A percentile compares a stretch with the other conserved stretches of the same genome.
Evolutionary conservation across 2,888 invertebrate species (phyloP).

Genomic region (Ectobius pallidus): DNA sequence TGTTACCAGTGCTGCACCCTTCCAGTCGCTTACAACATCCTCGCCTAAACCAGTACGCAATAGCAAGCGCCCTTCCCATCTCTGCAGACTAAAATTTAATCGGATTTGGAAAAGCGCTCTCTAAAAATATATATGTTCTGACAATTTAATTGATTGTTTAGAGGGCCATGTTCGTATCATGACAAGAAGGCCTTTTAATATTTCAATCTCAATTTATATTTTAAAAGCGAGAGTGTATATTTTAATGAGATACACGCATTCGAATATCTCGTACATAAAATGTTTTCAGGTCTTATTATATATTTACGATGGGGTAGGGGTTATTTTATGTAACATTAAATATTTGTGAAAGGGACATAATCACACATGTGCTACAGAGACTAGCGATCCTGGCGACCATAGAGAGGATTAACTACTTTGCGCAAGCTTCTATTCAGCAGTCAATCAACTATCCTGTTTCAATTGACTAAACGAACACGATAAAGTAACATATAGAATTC

Average conservation of each 20-base stretch:
- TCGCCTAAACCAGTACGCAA: neutral
- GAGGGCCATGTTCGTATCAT: neutral
- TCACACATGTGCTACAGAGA: neutral
- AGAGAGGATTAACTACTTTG: too few species aligned
- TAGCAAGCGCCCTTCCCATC: neutral
- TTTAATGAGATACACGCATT: neutral
- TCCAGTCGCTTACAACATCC: neutral
- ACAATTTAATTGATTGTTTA: constrained; percentile 1
- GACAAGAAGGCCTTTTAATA: neutral
- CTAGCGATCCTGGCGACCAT: too few species aligned
- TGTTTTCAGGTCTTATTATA: neutral
- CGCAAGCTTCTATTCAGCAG: too few species aligned
- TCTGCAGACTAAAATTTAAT: neutral
- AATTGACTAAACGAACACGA: too few species aligned
- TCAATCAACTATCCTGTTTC: too few species aligned
- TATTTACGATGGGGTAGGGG: neutral
- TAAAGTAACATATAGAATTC: too few species aligned
- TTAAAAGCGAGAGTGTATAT: neutral
- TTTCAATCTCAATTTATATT: neutral
- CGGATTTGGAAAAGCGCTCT: neutral
- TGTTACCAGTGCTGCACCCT: neutral
- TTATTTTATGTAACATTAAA: neutral
- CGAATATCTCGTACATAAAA: neutral
- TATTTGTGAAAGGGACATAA: neutral
- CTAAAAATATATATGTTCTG: neutral